Conservation (phyloP, 2,113 vertebrate species). For the Marmota monax region DNA sequence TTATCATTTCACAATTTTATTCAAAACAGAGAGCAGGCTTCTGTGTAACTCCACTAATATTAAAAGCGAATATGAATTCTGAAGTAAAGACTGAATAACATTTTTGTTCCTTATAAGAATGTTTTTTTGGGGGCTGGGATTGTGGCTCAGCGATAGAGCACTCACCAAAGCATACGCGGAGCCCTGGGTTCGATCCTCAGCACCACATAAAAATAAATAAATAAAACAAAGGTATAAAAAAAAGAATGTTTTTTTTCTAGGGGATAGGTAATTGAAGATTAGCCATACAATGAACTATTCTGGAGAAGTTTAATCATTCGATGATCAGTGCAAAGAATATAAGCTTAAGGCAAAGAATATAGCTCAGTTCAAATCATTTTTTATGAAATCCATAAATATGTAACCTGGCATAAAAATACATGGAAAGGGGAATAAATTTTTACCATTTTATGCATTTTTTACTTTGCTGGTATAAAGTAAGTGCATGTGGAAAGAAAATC, state of each 20-base stretch:
- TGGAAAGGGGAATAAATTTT: not conserved
- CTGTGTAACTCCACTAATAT: not conserved
- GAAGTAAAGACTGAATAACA: not conserved
- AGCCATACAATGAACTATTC: not conserved
- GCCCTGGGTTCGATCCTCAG: too few relatives aligned
- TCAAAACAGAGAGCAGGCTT: constrained; percentile 23
- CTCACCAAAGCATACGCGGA: too few relatives aligned
- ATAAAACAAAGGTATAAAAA: too few relatives aligned
- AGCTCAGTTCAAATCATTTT: constrained; percentile 27
- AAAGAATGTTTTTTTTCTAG: not conserved
- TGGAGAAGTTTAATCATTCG: not conserved
- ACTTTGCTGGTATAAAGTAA: constrained; percentile 22
- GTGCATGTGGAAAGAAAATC: not conserved
- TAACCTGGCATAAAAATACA: not conserved
- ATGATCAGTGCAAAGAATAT: not conserved
- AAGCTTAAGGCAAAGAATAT: not conserved
- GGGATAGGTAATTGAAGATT: not conserved
- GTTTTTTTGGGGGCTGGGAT: not conserved
- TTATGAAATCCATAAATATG: not conserved
- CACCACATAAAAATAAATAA: too few relatives aligned
- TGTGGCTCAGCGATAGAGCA: too few relatives aligned
- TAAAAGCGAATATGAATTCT: constrained; percentile 11
- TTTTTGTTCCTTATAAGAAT: constrained; percentile 1
- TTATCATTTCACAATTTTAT: not conserved
- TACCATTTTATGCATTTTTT: not conserved